phyloP scores from a whole-genome alignment of 2,797 vertebrate species.

The Kryptopterus vitreolus region DNA sequence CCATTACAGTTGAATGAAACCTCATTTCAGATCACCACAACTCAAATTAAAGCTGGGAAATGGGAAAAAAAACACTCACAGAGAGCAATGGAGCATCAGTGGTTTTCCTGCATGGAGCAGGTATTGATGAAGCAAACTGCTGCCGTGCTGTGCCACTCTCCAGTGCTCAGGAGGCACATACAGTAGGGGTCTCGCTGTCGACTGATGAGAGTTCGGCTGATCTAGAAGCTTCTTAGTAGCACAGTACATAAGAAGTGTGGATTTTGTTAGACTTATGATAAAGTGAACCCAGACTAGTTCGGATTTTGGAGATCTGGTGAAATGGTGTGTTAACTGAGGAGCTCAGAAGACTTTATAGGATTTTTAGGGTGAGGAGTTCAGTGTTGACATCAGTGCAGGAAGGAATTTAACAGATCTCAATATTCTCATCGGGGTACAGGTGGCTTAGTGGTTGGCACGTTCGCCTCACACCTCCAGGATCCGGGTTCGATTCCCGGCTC shows the following conservation, averaged over 20 bases:
- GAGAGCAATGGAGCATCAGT: neutral
- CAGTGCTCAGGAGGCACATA: neutral
- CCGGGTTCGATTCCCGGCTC: no score
- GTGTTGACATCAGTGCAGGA: neutral
- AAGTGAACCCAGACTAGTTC: neutral
- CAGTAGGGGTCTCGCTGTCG: neutral
- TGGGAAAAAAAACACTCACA: neutral
- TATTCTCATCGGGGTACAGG: no score
- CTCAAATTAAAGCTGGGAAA: neutral
- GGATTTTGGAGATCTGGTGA: neutral
- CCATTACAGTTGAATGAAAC: neutral
- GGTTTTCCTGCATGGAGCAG: neutral
- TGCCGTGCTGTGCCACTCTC: neutral
- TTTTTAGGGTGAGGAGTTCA: neutral
- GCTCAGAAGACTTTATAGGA: neutral
- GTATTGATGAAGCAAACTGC: neutral
- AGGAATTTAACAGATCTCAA: neutral
- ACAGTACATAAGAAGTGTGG: no score
- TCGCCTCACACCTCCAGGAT: no score
- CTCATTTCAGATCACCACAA: neutral
- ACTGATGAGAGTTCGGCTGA: neutral
- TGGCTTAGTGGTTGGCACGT: no score
- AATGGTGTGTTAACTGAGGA: neutral
- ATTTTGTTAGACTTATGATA: neutral
- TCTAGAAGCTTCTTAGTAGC: neutral